Evolutionary conservation across 2,797 vertebrate genomes (phyloP).

Genomic region (Alca torda): DNA sequence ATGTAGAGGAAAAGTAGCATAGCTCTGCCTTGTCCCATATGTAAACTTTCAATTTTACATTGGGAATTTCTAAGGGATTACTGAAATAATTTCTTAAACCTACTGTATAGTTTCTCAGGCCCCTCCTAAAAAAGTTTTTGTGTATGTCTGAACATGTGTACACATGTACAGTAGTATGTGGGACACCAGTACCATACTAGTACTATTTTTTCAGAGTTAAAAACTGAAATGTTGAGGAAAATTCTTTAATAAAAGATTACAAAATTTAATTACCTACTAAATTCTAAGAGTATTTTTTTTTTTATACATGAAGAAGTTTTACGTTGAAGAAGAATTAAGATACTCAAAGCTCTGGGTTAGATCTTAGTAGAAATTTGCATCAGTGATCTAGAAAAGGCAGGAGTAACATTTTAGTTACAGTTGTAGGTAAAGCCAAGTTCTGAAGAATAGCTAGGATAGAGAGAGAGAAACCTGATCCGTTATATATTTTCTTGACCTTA

Average conservation of each 20-base stretch:
- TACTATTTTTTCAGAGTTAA: not conserved
- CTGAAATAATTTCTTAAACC: not conserved
- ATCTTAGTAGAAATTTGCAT: not conserved
- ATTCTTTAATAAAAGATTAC: not conserved
- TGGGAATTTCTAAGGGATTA: not conserved
- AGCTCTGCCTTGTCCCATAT: not conserved
- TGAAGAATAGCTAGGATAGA: not conserved
- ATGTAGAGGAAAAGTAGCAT: not conserved
- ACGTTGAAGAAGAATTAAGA: not conserved
- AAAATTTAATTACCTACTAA: not conserved
- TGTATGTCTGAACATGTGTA: not conserved
- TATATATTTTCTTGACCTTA: not conserved
- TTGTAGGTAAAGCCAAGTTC: not conserved
- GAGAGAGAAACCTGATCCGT: not conserved
- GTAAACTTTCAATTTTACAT: not conserved
- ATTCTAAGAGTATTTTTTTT: not conserved
- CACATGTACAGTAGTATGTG: no score
- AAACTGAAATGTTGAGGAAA: not conserved
- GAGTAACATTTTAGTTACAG: not conserved
- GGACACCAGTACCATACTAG: not conserved
- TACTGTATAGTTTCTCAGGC: not conserved
- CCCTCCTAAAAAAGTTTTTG: not conserved
- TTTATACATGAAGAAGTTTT: not conserved
- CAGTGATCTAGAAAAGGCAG: not conserved
- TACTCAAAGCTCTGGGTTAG: not conserved